phyloP scores from a whole-genome alignment of 2,797 vertebrate species.

The Eospalax fontanierii region DNA sequence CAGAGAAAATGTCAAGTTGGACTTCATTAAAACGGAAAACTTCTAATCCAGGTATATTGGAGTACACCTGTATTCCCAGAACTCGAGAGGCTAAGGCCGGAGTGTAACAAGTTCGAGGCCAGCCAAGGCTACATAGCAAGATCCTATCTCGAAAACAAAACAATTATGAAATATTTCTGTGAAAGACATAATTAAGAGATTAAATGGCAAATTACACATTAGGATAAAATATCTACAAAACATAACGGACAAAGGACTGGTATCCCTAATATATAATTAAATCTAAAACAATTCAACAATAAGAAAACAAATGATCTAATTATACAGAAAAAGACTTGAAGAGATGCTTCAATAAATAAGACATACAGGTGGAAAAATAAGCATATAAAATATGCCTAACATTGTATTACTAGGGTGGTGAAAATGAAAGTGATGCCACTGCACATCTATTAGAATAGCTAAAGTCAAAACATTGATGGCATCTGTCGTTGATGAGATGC shows the following conservation, averaged over 20 bases:
- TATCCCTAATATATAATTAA: not conserved
- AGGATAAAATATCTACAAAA: slow-evolving; percentile 21
- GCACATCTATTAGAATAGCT: not conserved
- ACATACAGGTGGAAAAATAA: slow-evolving; percentile 26
- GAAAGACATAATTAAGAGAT: not conserved
- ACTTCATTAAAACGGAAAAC: slow-evolving; percentile 18
- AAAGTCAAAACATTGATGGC: slow-evolving; percentile 29
- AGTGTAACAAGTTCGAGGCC: not conserved
- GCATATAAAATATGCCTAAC: not conserved
- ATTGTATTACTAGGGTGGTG: not conserved
- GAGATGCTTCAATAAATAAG: not conserved
- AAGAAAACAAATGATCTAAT: not conserved
- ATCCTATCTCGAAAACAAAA: not conserved
- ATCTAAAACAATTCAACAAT: not conserved
- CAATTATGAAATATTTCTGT: not conserved
- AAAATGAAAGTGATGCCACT: not conserved
- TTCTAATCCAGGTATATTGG: not conserved
- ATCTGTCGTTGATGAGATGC: not conserved
- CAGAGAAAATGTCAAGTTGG: not conserved
- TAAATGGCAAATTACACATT: not conserved
- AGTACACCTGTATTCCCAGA: not conserved
- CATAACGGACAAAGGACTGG: not conserved
- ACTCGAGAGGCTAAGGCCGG: not conserved
- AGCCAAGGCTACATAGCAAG: not conserved
- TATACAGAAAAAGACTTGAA: not conserved